Conservation (phyloP, 2,797 vertebrate genomes). For the Pachyuromys duprasi region DNA sequence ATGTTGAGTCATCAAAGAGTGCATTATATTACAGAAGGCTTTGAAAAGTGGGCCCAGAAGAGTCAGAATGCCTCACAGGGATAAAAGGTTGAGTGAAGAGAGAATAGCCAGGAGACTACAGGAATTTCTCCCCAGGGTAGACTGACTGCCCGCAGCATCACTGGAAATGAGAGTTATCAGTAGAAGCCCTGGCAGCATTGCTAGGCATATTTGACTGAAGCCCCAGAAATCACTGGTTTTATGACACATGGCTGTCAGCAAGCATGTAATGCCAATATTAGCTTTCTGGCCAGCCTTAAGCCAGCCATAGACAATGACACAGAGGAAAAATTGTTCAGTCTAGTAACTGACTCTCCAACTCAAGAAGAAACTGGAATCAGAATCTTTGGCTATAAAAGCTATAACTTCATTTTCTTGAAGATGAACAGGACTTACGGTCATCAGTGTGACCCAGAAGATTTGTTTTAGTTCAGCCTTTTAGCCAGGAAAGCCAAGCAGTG, state of each 20-base stretch:
- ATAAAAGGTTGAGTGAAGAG: neutral
- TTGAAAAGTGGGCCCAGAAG: neutral
- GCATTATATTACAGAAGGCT: neutral
- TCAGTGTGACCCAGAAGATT: neutral
- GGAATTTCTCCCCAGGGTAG: neutral
- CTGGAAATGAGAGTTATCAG: neutral
- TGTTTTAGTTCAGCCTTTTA: neutral
- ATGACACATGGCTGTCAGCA: neutral
- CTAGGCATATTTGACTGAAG: neutral
- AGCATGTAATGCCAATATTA: neutral
- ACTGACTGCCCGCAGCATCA: neutral
- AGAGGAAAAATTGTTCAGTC: neutral
- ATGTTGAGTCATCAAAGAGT: constrained; percentile 34
- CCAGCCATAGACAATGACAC: neutral
- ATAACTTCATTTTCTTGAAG: neutral
- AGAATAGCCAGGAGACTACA: neutral
- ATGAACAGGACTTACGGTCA: neutral
- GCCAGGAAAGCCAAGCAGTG: neutral
- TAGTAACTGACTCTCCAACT: neutral
- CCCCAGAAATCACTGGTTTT: constrained; percentile 2
- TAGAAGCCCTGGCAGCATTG: neutral
- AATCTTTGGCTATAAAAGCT: neutral
- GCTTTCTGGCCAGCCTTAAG: neutral
- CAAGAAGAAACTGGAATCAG: neutral
- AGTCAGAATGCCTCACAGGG: neutral